Evolutionary conservation across 2,797 vertebrate species (phyloP), one percentile per base, ranked within the genome.

Genomic region (Falco peregrinus): DNA sequence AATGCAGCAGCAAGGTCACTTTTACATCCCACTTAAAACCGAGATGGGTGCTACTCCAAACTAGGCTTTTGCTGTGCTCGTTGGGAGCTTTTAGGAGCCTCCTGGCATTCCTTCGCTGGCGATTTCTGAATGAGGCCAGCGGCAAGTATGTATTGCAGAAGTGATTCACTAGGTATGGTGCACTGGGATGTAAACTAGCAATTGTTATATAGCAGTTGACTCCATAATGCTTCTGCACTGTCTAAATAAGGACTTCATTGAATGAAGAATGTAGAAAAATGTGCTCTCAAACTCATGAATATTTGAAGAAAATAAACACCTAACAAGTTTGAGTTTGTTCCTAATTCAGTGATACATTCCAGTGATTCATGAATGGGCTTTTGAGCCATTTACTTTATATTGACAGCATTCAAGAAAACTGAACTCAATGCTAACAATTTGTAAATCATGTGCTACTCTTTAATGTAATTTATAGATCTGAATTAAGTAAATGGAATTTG

Each of bases 101-200:
- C n/a, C 29, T 95, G 71, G 35, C 29, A 3, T 92, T 89, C 48
- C 68, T 89, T 94, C 60, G 31, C 21, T 81, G 54, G 39, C 89
- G 73, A 73, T 85, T 83, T 88, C 85, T 81, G 61, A 89, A 57
- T 8, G 5, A 75, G 63, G 43, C 39, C 47, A 73, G 68, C 84
- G 88, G 43, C 89, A 85, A 83, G 70, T 74, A 1, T n/a, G 35
- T 54, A 24, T 21, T 50, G 81, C 60, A 85, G 60, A 90, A 94
- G 80, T 65, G 74, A 93, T 93, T 93, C n/a, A 6, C 68, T 65
- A 74, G 37, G 91, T 82, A 56, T 86, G 88, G 74, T 84, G 53
- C 88, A 71, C 47, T 6, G 20, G 68, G 26, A 28, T 95, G 71
- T 89, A 78, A 76, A 92, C 57, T 41, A 95, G 57, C 56, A 87